Base-by-base conservation (phyloP, 2,797 vertebrate species). In the Spinibarbus caldwelli region DNA sequence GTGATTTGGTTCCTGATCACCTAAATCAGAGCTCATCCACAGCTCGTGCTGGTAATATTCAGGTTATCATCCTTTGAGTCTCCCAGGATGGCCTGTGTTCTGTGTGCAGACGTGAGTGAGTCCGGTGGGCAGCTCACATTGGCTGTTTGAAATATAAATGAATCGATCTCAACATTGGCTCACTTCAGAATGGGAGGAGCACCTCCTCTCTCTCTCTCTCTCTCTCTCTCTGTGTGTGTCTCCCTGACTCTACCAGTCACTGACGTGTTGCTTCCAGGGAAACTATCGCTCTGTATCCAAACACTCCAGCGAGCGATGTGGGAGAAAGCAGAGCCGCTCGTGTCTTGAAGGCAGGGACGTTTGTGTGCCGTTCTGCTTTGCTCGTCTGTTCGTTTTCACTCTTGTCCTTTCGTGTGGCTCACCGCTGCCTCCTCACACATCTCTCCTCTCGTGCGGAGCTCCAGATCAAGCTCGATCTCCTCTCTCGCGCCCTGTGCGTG, bases 191-290 rank as follows among this genome's bases (percentile, higher is more conserved):
- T 72, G 81, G 89, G 88, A 88, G 86, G 88, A 80, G 80, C 62
- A 45, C 7, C 11, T 14, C 31, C 52, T 78, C 76, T 64, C 75
- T 11, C 36, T 72, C 64, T 19, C 78, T 31, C 59, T 29, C 84
- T 75, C 83, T 86, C 52, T 83, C 57, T 78, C 76, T n/a, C n/a
- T n/a, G n/a, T 76, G 80, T 78, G 47, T 83, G 62, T 85, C 87
- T 88, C 84, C 87, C 76, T 87, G 86, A 88, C 85, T 84, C 92
- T 93, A 89, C 66, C 92, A 92, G 92, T 92, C 94, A 93, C 93
- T 96, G 96, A 95, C 94, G 96, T 95, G 95, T 94, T 95, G 95
- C 66, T 93, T 93, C 93, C 95, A 92, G 85, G 95, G 95, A 95
- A 96, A 94, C 95, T 94, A 95, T 96, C 95, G 94, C 93, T 92